Evolutionary conservation across 2,888 invertebrate species (phyloP).

Genomic region (Augochlorella aurata): DNA sequence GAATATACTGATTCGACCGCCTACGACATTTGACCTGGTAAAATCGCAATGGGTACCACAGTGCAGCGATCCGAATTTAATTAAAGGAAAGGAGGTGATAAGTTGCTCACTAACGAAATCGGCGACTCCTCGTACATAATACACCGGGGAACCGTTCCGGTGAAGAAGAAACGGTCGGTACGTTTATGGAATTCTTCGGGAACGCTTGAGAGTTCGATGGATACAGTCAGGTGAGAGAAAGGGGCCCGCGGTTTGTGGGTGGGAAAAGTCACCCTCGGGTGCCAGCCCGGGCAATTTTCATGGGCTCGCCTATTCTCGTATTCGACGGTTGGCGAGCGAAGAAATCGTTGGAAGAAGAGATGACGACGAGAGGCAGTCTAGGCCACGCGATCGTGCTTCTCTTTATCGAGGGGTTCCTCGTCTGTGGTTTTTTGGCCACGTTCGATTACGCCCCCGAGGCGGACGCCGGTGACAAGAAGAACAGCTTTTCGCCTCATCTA

Average conservation of each 20-base stretch:
- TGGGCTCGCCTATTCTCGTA: neutral
- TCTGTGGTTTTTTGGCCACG: conserved; percentile 80
- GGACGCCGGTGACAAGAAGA: conserved; percentile 79
- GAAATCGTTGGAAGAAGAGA: conserved; percentile 8
- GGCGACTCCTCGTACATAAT: neutral
- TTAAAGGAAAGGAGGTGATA: neutral
- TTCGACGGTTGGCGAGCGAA: neutral
- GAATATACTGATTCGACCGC: too few relatives aligned
- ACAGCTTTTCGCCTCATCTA: conserved; percentile 78
- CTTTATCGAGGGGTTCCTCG: conserved; percentile 79
- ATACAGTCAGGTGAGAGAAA: conserved; percentile 11
- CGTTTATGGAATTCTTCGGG: conserved; percentile 19
- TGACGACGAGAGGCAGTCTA: conserved; percentile 34
- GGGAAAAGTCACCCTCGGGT: conserved; percentile 39
- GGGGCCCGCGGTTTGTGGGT: neutral
- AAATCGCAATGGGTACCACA: too few relatives aligned
- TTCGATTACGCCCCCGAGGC: conserved; percentile 82
- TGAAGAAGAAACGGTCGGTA: conserved; percentile 2
- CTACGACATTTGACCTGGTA: too few relatives aligned
- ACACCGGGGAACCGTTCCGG: neutral
- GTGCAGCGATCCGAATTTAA: neutral
- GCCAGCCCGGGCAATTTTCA: conserved; percentile 10
- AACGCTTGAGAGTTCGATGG: conserved; percentile 1
- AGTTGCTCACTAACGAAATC: neutral
- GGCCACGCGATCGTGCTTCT: conserved; percentile 75